Evolutionary conservation across 2,888 invertebrate genomes (phyloP), one percentile per base, ranked within the genome.

Genomic region (Synanthedon vespiformis): DNA sequence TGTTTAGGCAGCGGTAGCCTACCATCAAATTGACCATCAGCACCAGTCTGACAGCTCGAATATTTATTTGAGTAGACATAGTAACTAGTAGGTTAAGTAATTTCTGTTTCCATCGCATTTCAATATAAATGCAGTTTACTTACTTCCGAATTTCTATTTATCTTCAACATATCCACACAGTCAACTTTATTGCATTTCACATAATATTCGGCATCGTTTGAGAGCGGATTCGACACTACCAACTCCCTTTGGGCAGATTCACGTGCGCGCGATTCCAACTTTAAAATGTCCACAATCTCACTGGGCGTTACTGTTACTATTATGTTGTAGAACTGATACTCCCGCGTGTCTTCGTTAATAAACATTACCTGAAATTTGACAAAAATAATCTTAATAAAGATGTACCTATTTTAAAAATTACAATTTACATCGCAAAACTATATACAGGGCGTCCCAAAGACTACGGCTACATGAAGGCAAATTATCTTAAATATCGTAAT

Each of bases 311-410:
- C 74, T 0, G 63, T 61, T 14, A 66, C 68, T 14, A 57, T 58
- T 18, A 87, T 70, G 51, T 72, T 72, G 68, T 86, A 87, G 64
- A 61, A 85, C 58, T 87, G 87, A 53, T 81, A 86, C 58, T 87
- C 87, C 3, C 66, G 72, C 14, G 73, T 72, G 2, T 51, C 53
- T 56, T 75, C 73, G 56, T 85, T 77, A 48, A 76, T 68, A 53
- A 87, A 87, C 61, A 76, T 68, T 27, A 86, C 81, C 87, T 87
- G 57, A 2, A 55, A 34, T 55, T 8, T 12, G 50, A 40, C 40
- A 18, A 44, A 40, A 53, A 50, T 41, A 11, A n/a, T 11, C 40
- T 12, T 18, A 34, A 49, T 14, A 40, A 40, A 40, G 6, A 48
- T 8, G 14, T 47, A 12, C 4, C 13, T 12, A 41, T 44, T 11